A percentile compares a stretch with the other conserved stretches of the same genome.
Conservation (phyloP, 2,113 vertebrate species). For the Microcebus griseorufus region DNA sequence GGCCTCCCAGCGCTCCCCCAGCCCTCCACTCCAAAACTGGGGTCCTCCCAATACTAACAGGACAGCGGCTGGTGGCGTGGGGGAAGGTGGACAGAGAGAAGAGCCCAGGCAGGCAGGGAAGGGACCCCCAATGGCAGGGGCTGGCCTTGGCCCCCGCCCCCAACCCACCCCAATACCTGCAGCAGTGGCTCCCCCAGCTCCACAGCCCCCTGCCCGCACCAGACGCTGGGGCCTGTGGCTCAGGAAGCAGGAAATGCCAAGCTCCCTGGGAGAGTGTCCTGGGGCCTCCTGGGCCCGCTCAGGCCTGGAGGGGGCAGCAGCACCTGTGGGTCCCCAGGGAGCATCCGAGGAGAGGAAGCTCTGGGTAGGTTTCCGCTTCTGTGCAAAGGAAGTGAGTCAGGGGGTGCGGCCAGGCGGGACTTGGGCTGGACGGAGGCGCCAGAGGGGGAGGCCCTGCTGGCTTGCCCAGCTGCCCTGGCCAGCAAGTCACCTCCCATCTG, state of each 20-base stretch:
- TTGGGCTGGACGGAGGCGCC: neutral
- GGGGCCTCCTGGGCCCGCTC: neutral
- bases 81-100: neutral
- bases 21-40: neutral
- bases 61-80: neutral
- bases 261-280: neutral
- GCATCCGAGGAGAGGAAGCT: neutral
- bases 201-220: neutral
- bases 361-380: conserved; percentile 62
- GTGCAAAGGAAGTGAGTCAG: conserved; percentile 76
- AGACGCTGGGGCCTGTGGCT: neutral
- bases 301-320: neutral
- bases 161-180: neutral
- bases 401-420: conserved; percentile 66
- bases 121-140: neutral
- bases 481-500: neutral
- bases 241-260: neutral
- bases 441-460: neutral
- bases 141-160: neutral
- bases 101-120: accelerated
- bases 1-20: neutral
- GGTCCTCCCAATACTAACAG: neutral
- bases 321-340: conserved; percentile 45
- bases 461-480: neutral
- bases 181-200: neutral